phyloP scores from a whole-genome alignment of 2,113 vertebrate species.

The Ptychochromis oligacanthus region DNA sequence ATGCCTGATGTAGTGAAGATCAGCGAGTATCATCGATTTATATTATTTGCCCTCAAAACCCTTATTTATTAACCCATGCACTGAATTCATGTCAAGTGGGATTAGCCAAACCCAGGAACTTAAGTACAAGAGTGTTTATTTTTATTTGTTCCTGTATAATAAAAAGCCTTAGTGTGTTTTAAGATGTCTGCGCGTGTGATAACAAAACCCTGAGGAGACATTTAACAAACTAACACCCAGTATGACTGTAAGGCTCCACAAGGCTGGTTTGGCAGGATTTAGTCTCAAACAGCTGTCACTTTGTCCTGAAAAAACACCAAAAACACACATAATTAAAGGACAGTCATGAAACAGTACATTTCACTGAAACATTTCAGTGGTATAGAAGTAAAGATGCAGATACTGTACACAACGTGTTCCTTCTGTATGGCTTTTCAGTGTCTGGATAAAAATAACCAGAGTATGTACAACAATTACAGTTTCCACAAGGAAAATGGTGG shows the following conservation, averaged over 20 bases:
- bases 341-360: neutral
- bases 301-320: conserved; percentile 33
- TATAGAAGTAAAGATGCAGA: too few species aligned
- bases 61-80: neutral
- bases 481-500: too few species aligned
- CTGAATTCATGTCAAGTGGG: neutral
- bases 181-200: neutral
- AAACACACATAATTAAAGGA: neutral
- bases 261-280: neutral
- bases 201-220: neutral
- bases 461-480: too few species aligned
- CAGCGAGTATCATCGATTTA: neutral
- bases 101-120: neutral
- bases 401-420: too few species aligned
- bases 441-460: too few species aligned
- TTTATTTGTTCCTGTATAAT: fast-evolving
- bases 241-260: neutral
- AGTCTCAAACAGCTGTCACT: neutral
- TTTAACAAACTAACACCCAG: neutral
- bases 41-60: neutral
- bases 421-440: too few species aligned
- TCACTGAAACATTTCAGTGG: neutral
- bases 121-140: neutral
- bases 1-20: neutral
- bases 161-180: neutral